Evolutionary conservation across 1,140 invertebrate genomes (phyloP), one percentile per base, ranked within the genome.

Genomic region (Drosophila grimshawi): DNA sequence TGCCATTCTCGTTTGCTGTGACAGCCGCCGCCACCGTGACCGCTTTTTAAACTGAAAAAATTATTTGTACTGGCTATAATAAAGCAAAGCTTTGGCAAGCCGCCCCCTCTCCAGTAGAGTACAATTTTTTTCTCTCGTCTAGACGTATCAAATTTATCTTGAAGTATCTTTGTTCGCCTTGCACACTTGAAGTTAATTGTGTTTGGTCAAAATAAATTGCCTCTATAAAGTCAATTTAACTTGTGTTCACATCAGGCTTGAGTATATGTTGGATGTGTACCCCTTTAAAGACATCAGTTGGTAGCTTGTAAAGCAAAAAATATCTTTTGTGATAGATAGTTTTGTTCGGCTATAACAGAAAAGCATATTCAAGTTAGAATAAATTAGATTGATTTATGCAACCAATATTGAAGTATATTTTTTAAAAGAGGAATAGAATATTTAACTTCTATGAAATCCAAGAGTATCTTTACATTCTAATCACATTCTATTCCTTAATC

Each of bases 31-130:
- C 65, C 41, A 37, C 33, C 49, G 35, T 53, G 62, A 46, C 33
- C 51, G 7, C 32, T 63, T 61, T 86, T 88, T 83, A 83, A 88
- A 88, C 80, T 83, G 69, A 77, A 83, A 89, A 77, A 88, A 88
- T 74, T 80, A 83, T 88, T 89, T 83, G 76, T 88, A 67, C 62
- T 46, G 63, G 46, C 76, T 67, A 72, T 86, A 86, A 86, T 86
- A 60, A 88, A 88, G 83, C 76, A 60, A 76, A 70, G 78, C 64
- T 63, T 60, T 11, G 61, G 45, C 72, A 78, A 68, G 79, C 72
- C 51, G 61, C 63, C 69, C 57, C 61, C 76, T 63, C 30, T 10
- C 53, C 43, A 45, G 57, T 52, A n/a, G 30, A 59, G 30, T n/a
- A 30, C 2, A 39, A 8, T 52, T 60, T n/a, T n/a, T 27, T 35